Conservation (phyloP, 2,888 invertebrate genomes). For the Drosophila tripunctata region DNA sequence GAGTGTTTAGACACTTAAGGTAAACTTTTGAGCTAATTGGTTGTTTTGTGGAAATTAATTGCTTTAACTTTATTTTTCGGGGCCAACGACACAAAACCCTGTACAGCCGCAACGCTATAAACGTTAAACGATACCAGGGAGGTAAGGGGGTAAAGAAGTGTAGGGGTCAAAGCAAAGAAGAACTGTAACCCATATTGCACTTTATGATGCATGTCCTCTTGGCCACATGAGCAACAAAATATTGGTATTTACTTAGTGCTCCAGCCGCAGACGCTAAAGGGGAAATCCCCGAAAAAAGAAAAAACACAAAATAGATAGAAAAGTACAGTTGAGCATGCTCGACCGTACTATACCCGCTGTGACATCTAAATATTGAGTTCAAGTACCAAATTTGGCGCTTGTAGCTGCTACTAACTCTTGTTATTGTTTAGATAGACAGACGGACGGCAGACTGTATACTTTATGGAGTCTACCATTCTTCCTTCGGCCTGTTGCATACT, state of each 20-base stretch:
- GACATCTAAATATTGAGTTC: too few species aligned
- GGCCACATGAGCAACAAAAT: slow-evolving; percentile 46
- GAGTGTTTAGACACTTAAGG: slow-evolving; percentile 83
- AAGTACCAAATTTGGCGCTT: too few species aligned
- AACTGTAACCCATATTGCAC: slow-evolving; percentile 59
- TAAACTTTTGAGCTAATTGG: slow-evolving; percentile 83
- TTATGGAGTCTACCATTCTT: too few species aligned
- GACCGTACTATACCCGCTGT: too few species aligned
- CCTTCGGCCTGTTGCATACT: too few species aligned
- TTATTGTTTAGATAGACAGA: too few species aligned
- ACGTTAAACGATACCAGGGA: not conserved
- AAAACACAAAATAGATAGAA: too few species aligned
- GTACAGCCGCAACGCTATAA: slow-evolving; percentile 9
- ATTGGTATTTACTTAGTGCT: slow-evolving; percentile 68
- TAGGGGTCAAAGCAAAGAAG: not conserved
- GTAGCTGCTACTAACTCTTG: too few species aligned
- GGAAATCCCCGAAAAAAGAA: slow-evolving; percentile 4
- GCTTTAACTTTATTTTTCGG: slow-evolving; percentile 83
- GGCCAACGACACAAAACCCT: slow-evolving; percentile 22
- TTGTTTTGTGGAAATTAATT: slow-evolving; percentile 84
- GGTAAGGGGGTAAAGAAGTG: not conserved
- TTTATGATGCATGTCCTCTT: slow-evolving; percentile 72
- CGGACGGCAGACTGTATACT: too few species aligned
- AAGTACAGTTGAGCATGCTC: too few species aligned
- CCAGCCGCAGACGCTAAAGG: slow-evolving; percentile 59